Conservation (phyloP, 92 coral and sea anemone genomes). For the Epizoanthus scotinus region DNA sequence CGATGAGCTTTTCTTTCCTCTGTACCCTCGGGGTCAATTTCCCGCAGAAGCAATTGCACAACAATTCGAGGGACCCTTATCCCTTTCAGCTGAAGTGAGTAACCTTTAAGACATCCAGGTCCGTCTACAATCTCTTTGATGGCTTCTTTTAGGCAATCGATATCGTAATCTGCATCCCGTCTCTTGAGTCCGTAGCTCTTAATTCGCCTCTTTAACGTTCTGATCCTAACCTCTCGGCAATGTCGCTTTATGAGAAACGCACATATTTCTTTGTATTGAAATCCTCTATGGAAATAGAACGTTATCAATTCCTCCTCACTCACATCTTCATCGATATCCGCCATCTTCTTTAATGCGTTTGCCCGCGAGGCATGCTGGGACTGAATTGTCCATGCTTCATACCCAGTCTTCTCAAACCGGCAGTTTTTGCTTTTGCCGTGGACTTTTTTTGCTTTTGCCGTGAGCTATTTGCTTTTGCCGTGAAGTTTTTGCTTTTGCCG, state of each 20-base stretch:
- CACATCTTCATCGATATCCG: background rate
- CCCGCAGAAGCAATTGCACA: background rate
- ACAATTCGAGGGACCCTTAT: background rate
- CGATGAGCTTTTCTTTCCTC: background rate
- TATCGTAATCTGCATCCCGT: background rate
- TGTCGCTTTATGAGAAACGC: background rate
- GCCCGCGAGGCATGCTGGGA: too few species aligned
- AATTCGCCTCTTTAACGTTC: constrained; percentile 8
- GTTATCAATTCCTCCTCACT: constrained; percentile 11
- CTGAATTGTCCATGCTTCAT: too few species aligned
- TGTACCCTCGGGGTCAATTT: background rate
- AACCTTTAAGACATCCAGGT: constrained; percentile 6
- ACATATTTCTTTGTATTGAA: constrained; percentile 12
- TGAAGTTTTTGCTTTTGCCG: too few species aligned
- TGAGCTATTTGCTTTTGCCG: too few species aligned
- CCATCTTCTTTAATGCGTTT: background rate
- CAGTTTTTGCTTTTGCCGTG: too few species aligned
- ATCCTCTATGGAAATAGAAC: constrained; percentile 24
- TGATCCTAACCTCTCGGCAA: background rate
- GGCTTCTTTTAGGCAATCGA: background rate
- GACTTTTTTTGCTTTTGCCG: too few species aligned
- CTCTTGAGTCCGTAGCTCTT: constrained; percentile 5
- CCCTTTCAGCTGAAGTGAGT: background rate
- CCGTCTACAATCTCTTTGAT: background rate
- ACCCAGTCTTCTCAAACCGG: too few species aligned